Base-by-base conservation (phyloP, 2,113 vertebrate species). In the Procavia capensis region DNA sequence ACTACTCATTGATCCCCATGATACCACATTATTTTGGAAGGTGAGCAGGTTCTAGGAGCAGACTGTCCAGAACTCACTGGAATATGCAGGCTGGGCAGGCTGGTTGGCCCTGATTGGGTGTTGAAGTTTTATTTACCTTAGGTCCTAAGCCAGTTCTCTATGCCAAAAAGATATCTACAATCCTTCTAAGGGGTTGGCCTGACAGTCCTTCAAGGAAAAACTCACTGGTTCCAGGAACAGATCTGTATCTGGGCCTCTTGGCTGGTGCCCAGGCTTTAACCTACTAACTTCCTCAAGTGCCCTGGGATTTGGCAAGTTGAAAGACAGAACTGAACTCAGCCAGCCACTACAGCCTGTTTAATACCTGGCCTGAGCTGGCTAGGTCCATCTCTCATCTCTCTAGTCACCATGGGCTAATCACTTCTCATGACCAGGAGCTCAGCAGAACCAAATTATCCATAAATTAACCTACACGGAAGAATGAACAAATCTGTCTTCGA, bases 11-110 rank as follows among this genome's bases (percentile, higher is more conserved):
- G 27, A 94, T 93, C 27, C 94, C 41, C 34, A 57, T 39, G 76
- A 59, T 39, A 47, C 31, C 45, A 87, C 78, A 85, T 90, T 57
- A 80, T 93, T 97, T 27, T 92, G 74, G 87, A 59, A 91, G 50
- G 95, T 54, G 36, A 91, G 54, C 11, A 82, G 86, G 66, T 25
- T 76, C 36, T 29, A 29, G 31, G n/a, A 93, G 27, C 54, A 59
- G n/a, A 92, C 31, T 27, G 94, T 47, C 24, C 70, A 81, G 64
- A 83, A 94, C 34, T 76, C n/a, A 70, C 13, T 93, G 61, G 47
- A 19, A 36, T 50, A 76, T 63, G 64, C 41, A 75, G 74, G 20
- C n/a, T 9, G 72, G 36, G 43, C 34, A 13, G n/a, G 36, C 63
- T 29, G 70, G 75, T 47, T 81, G 74, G 31, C 36, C 47, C 7